Percentiles rank a stretch among this genome's conserved stretches.
Evolutionary conservation across 37 sponge, comb jelly and placozoan genomes (phyloP).

Genomic region (Cladorhizidae sp.): DNA sequence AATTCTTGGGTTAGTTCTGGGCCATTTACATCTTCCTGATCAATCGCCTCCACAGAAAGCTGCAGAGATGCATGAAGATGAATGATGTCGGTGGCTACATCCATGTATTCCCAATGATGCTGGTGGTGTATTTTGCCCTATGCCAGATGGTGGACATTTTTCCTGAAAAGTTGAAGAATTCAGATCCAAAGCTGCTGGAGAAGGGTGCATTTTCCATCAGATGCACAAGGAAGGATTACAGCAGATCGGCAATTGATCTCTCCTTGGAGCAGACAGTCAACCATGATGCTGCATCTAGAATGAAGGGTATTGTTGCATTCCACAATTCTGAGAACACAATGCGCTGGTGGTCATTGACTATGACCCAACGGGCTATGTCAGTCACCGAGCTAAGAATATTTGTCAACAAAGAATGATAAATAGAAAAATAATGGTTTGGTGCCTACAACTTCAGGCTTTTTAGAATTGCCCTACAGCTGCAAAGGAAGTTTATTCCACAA

Average conservation of each 20-base stretch:
- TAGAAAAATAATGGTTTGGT: too few species aligned
- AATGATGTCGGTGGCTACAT: not conserved
- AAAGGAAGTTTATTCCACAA: too few species aligned
- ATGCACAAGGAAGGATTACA: not conserved
- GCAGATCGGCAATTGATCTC: not conserved
- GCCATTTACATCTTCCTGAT: not conserved
- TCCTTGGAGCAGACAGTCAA: conserved; percentile 5
- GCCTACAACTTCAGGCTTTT: too few species aligned
- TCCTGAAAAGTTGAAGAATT: too few species aligned
- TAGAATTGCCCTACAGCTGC: too few species aligned
- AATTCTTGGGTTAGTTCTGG: not conserved
- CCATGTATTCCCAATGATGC: not conserved
- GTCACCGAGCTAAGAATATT: not conserved
- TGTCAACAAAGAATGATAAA: too few species aligned
- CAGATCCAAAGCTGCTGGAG: not conserved
- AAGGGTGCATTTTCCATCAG: not conserved
- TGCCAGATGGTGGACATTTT: not conserved
- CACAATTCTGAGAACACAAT: not conserved
- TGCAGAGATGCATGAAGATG: not conserved
- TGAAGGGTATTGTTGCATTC: not conserved
- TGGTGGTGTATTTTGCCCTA: not conserved
- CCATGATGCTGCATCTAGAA: not conserved
- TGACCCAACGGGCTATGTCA: not conserved
- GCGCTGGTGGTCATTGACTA: not conserved
- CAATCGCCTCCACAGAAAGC: not conserved